Evolutionary conservation across 2,888 invertebrate species (phyloP), one percentile per base, ranked within the genome.

Genomic region (Griposia aprilina): DNA sequence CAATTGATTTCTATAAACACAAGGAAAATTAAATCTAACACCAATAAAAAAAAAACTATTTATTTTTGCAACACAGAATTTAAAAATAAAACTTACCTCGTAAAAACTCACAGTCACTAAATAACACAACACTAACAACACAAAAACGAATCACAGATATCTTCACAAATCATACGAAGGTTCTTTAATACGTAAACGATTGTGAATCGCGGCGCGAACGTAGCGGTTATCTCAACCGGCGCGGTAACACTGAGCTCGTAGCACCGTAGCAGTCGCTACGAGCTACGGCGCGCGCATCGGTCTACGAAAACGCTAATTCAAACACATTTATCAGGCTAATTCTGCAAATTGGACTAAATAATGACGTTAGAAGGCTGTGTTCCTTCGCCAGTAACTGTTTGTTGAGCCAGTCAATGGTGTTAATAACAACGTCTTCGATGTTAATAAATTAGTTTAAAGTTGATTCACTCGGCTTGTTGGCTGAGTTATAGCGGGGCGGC

Each of bases 241-340:
- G 90, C 91, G 93, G 88, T 85, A 84, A 89, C 88, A 96, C 96
- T 95, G 94, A 93, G 91, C 92, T 77, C 91, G 89, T 90, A 91
- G 89, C 90, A 76, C 81, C 78, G 90, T 90, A 84, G 85, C 90
- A 73, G 83, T 85, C 87, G 89, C 90, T 90, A 90, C 91, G 91
- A 88, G 88, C 92, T 92, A 93, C 95, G 96, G 96, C 96, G 96
- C 96, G 96, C 96, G 96, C 96, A 96, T 92, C 92, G 87, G 86
- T 92, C 91, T 92, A 93, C 93, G 91, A 94, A 94, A 95, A 95
- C 94, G 92, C 93, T 94, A 96, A 96, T 95, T 95, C 93, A 95
- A 96, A 96, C 94, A 95, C 94, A 96, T 96, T 96, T 95, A 96
- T 96, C 95, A 94, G 91, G 93, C 94, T 96, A 96, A 96, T 96